Evolutionary conservation across 2,888 invertebrate species (phyloP).

Genomic region (Drosophila macrospina): DNA sequence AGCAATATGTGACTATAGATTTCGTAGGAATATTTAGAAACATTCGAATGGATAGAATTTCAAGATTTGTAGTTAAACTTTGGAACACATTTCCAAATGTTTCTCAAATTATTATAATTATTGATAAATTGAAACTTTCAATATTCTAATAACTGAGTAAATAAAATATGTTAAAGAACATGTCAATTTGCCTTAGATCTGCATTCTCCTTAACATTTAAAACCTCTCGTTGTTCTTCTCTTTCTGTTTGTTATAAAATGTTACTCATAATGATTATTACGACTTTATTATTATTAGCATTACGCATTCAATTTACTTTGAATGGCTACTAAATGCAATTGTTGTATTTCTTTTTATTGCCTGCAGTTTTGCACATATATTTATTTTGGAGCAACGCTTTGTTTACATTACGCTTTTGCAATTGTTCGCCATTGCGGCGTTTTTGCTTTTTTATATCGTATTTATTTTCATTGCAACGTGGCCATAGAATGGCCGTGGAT

Average conservation of each 20-base stretch:
- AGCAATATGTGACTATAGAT: too few species aligned
- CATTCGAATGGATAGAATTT: too few species aligned
- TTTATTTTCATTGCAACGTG: slow-evolving; percentile 54
- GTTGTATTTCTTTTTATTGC: slow-evolving; percentile 18
- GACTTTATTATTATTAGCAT: slow-evolving; percentile 2
- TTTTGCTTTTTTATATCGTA: slow-evolving; percentile 11
- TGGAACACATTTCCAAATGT: too few species aligned
- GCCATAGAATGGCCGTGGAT: slow-evolving; percentile 11
- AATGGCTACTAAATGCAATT: slow-evolving; percentile 5
- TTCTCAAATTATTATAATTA: too few species aligned
- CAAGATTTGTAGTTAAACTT: too few species aligned
- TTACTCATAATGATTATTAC: neutral
- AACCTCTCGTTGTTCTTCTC: too few species aligned
- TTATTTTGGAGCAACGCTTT: slow-evolving; percentile 46
- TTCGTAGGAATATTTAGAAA: too few species aligned
- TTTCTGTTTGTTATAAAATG: neutral
- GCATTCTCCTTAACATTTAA: too few species aligned
- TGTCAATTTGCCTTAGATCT: too few species aligned
- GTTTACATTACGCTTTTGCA: slow-evolving; percentile 57
- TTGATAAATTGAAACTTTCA: too few species aligned
- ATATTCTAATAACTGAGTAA: too few species aligned
- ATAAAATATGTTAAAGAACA: too few species aligned
- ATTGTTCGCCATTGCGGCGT: slow-evolving; percentile 54
- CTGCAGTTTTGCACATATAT: slow-evolving; percentile 38
- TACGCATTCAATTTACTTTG: slow-evolving; percentile 2